Conservation (phyloP, 1,140 invertebrate species). For the Drosophila ogumai region DNA sequence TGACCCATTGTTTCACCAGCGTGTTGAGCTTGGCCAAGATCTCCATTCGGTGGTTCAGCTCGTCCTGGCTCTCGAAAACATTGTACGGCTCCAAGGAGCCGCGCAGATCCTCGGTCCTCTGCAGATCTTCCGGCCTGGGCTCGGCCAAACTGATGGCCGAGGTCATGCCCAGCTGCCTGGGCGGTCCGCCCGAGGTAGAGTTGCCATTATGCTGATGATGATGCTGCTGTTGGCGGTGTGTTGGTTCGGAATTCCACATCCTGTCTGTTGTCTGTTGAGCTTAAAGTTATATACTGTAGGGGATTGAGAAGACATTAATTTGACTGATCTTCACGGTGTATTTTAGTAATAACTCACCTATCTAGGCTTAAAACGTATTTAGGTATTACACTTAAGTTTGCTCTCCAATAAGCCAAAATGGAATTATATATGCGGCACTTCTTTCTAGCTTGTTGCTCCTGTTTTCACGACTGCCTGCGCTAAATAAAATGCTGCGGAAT, state of each 20-base stretch:
- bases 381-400: constrained; percentile 66
- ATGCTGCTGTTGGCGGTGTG: constrained; percentile 59
- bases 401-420: constrained; percentile 61
- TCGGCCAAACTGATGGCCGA: constrained; percentile 95
- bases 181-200: constrained; percentile 64
- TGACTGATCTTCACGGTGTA: neutral
- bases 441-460: constrained; percentile 7
- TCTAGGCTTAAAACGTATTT: constrained; percentile 63
- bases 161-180: constrained; percentile 93
- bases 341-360: constrained; percentile 44
- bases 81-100: constrained; percentile 94
- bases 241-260: constrained; percentile 83
- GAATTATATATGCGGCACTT: constrained; percentile 63
- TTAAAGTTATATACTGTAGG: constrained; percentile 56
- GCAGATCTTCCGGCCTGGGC: constrained; percentile 94
- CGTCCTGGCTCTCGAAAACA: constrained; percentile 96
- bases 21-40: constrained; percentile 94
- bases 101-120: constrained; percentile 93
- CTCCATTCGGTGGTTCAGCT: constrained; percentile 95
- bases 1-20: constrained; percentile 96
- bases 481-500: constrained; percentile 74
- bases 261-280: constrained; percentile 30
- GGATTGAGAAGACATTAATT: neutral
- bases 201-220: constrained; percentile 72
- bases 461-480: constrained; percentile 29